Percentiles rank a stretch among this genome's conserved stretches.
These are phyloP conservation scores for Globia sparganii DNA, from an alignment of 2,888 invertebrate genomes.

Conservation along the genomic window DNA sequence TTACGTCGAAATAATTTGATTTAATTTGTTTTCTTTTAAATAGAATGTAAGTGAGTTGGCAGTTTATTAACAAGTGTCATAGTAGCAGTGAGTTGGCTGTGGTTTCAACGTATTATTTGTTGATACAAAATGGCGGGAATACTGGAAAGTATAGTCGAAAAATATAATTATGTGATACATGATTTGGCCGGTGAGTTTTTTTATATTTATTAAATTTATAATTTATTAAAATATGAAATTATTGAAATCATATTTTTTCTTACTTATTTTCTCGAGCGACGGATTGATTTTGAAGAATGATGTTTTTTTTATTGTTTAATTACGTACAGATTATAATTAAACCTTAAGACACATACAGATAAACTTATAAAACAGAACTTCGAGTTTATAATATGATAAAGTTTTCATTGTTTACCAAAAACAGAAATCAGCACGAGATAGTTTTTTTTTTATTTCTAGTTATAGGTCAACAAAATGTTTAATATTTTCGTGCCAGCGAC, in stretches of 20 bases:
- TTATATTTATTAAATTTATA: neutral
- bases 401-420: neutral
- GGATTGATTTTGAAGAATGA: neutral
- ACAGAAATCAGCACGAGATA: neutral
- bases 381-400: too few relatives aligned
- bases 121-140: constrained; percentile 61
- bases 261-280: neutral
- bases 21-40: constrained; percentile 26
- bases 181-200: constrained; percentile 72
- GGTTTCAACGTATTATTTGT: constrained; percentile 8
- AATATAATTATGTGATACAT: constrained; percentile 69
- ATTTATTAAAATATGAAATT: neutral
- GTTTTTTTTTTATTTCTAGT: neutral
- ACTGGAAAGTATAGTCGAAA: constrained; percentile 53
- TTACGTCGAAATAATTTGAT: neutral
- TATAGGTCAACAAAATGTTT: too few relatives aligned
- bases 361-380: neutral
- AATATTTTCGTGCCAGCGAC: neutral
- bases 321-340: neutral
- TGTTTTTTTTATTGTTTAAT: neutral
- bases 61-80: constrained; percentile 15
- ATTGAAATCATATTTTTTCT: neutral
- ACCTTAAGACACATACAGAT: neutral
- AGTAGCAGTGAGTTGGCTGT: neutral
- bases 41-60: constrained; percentile 25